phyloP scores from a whole-genome alignment of 2,797 vertebrate genomes.

The Masticophis lateralis region DNA sequence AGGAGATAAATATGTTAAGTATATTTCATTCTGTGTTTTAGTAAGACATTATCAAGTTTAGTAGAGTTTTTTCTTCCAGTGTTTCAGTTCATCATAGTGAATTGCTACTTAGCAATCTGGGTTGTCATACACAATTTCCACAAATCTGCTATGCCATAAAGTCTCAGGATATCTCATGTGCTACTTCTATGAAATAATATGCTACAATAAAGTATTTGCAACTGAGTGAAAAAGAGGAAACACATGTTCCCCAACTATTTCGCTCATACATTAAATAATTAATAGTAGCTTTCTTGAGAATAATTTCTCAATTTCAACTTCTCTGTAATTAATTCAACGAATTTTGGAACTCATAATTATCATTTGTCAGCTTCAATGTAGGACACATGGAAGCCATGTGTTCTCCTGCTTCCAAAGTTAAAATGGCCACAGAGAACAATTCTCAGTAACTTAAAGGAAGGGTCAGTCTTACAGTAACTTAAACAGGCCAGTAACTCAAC shows the following conservation, averaged over 20 bases:
- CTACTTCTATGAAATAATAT: background rate
- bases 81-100: background rate
- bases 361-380: background rate
- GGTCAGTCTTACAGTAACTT: background rate
- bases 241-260: background rate
- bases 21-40: constrained; percentile 4
- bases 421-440: background rate
- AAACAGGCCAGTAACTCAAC: background rate
- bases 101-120: background rate
- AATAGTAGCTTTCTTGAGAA: background rate
- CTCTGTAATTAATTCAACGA: background rate
- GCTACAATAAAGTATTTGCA: background rate
- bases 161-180: background rate
- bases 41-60: background rate
- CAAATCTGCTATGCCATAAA: background rate
- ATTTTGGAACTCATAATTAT: background rate
- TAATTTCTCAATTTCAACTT: background rate
- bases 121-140: background rate
- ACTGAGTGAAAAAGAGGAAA: background rate
- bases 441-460: background rate
- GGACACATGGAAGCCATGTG: background rate
- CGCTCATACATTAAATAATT: background rate
- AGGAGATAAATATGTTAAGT: background rate
- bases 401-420: background rate
- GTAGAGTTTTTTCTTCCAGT: background rate